Base-by-base conservation (phyloP, 2,113 vertebrate species). In the Etia nguti region DNA sequence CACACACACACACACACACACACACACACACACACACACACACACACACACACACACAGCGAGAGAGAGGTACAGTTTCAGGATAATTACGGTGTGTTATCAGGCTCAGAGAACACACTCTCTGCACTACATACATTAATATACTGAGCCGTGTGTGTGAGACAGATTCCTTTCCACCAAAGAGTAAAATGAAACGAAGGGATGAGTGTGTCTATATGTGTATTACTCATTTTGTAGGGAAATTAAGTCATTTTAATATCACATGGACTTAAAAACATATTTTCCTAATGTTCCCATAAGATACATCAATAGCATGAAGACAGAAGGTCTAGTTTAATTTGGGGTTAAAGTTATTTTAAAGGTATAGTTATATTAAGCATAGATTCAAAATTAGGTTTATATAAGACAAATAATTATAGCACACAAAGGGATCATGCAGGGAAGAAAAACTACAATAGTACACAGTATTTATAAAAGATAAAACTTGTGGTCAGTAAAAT, bases 111-210 rank as follows among this genome's bases (percentile, higher is more conserved):
- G 86, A 75, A 82, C 68, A 87, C 83, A 81, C 55, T 85, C 83
- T 79, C 87, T 84, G 83, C 20, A 46, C 91, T 60, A 70, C 90
- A 93, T 93, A 89, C 88, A 81, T 93, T 92, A 87, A 88, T 87
- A 68, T 86, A 60, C 60, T 8, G 24, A 41, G 12, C 12, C n/a
- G 31, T 54, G 54, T 60, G 43, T 54, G 80, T 62, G 57, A 55
- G 59, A 24, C 26, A 81, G 77, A 79, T 81, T 92, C 81, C 83
- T 84, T 92, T 90, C 88, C 88, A 90, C 86, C 83, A 82, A 41
- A 80, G 18, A 26, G 90, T 90, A 86, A 90, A 88, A 57, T 11
- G 50, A 88, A 65, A 88, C 52, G 46, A 59, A 68, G 62, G 54
- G 52, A 46, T 46, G 79, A 34, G 43, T 81, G 57, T 80, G 11